Percentiles rank a stretch among this genome's conserved stretches.
phyloP scores from a whole-genome alignment of 2,113 vertebrate species.

The Leucopsar rothschildi region DNA sequence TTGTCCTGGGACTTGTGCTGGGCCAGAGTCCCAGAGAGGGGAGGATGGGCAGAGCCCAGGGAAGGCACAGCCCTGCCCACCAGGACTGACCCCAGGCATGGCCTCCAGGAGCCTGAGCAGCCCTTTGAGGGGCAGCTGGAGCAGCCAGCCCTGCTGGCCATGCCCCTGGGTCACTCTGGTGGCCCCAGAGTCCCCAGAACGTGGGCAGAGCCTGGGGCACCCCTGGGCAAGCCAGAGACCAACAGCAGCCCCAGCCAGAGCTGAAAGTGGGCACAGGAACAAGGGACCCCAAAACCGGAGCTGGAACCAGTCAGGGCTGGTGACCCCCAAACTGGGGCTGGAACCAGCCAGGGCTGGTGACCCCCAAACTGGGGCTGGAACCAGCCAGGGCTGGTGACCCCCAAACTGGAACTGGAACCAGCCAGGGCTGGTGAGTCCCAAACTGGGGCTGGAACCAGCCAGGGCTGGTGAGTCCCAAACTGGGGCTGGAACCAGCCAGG shows the following conservation, averaged over 20 bases:
- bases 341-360: no score
- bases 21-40: not conserved
- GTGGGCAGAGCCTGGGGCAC: not conserved
- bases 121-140: not conserved
- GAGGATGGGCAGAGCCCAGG: not conserved
- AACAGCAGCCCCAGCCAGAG: accelerated
- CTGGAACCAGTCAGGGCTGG: no score
- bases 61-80: not conserved
- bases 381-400: no score
- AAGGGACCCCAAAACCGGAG: accelerated
- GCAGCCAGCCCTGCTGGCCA: not conserved
- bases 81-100: not conserved
- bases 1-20: not conserved
- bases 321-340: no score
- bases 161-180: not conserved
- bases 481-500: no score
- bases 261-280: no score
- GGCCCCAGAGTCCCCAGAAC: not conserved
- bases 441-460: not conserved
- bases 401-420: not conserved
- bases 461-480: not conserved
- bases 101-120: accelerated
- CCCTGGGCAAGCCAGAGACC: not conserved
- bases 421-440: not conserved
- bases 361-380: no score